phyloP scores from a whole-genome alignment of 2,888 invertebrate species.

The Crocallis elinguaria region DNA sequence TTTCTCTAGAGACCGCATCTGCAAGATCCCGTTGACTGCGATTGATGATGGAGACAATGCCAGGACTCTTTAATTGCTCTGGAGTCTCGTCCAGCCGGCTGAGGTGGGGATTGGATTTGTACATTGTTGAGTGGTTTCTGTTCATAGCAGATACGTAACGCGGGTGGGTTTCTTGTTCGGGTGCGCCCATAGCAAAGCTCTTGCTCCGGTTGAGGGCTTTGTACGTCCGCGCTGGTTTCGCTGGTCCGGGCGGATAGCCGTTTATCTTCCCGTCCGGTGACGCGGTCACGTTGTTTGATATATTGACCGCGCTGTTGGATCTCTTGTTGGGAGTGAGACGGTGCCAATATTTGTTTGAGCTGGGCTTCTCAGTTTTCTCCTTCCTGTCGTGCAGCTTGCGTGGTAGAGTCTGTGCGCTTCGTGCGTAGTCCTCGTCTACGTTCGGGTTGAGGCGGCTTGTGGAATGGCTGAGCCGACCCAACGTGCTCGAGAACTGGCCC shows the following conservation, averaged over 20 bases:
- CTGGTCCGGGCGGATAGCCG: conserved; percentile 86
- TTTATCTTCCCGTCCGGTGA: conserved; percentile 71
- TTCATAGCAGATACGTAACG: conserved; percentile 77
- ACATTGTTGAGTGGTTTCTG: conserved; percentile 85
- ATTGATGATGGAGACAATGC: conserved; percentile 93
- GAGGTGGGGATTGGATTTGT: conserved; percentile 92
- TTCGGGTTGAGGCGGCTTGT: conserved; percentile 88
- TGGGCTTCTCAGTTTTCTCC: conserved; percentile 76
- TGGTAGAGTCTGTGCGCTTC: conserved; percentile 91
- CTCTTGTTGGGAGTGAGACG: conserved; percentile 82
- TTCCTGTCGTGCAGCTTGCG: conserved; percentile 85
- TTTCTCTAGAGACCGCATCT: conserved; percentile 84
- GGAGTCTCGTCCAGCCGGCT: conserved; percentile 89
- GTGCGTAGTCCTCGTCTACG: conserved; percentile 81
- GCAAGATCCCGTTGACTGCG: conserved; percentile 92
- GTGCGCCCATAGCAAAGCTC: conserved; percentile 93
- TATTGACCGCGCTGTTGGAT: conserved; percentile 87
- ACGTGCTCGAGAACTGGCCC: conserved; percentile 89
- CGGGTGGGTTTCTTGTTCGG: conserved; percentile 78
- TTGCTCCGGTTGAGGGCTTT: conserved; percentile 92
- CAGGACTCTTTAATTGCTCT: conserved; percentile 92
- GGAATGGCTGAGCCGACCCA: conserved; percentile 93
- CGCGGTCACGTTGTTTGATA: conserved; percentile 79
- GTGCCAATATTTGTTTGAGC: conserved; percentile 77
- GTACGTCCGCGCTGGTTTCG: conserved; percentile 92